Conservation (phyloP, 2,888 invertebrate genomes). For the Dugesia japonica region DNA sequence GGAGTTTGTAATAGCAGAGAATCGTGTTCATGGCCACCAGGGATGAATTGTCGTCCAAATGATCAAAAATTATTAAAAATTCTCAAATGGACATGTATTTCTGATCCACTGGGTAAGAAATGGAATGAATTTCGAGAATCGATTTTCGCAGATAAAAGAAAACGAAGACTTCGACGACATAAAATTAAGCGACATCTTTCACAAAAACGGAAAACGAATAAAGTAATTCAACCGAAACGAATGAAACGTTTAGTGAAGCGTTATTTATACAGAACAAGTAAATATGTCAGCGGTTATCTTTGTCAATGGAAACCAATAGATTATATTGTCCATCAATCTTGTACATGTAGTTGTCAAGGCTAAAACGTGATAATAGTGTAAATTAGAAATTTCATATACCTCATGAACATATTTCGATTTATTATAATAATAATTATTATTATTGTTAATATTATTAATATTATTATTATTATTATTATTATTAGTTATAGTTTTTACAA, state of each 20-base stretch:
- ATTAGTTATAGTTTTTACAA: too few species aligned
- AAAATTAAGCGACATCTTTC: neutral
- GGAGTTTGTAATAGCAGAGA: neutral
- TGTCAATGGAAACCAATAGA: slow-evolving; percentile 8
- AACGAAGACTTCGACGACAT: neutral
- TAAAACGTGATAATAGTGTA: neutral
- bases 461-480: too few species aligned
- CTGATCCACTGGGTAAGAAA: neutral
- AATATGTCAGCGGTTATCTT: neutral
- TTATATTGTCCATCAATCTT: neutral
- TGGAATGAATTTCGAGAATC: neutral
- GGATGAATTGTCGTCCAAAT: neutral
- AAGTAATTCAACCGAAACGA: neutral
- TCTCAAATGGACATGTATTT: neutral
- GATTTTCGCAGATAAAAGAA: neutral
- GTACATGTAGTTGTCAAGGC: neutral
- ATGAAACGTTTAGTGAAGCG: neutral
- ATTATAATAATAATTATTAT: neutral
- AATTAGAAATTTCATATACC: neutral
- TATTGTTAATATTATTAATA: too few species aligned
- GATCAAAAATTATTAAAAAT: neutral
- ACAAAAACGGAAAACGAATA: neutral
- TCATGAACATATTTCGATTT: neutral
- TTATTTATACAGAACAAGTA: neutral
- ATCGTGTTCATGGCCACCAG: neutral